phyloP scores from a whole-genome alignment of 2,113 vertebrate genomes.

The Murina feae region DNA sequence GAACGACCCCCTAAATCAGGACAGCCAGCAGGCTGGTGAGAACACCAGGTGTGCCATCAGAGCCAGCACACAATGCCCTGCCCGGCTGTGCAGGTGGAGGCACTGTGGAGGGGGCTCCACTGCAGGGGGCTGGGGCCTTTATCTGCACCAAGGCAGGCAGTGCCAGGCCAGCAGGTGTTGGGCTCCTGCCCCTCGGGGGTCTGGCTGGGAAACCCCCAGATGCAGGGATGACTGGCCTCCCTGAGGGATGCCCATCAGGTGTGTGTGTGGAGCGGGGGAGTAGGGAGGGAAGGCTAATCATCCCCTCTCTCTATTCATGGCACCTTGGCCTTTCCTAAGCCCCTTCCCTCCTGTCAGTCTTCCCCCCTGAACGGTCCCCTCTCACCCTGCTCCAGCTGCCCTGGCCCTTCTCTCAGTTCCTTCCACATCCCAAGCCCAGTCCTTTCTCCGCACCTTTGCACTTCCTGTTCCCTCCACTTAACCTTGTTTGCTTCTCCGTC shows the following conservation, averaged over 20 bases:
- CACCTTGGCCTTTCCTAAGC: not conserved
- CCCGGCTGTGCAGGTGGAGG: constrained; percentile 33
- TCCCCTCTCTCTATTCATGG: not conserved
- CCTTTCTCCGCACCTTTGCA: not conserved
- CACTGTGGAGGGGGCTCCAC: not conserved
- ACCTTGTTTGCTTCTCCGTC: not conserved
- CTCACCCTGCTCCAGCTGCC: not conserved
- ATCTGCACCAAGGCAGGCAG: not conserved
- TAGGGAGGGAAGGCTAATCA: not conserved
- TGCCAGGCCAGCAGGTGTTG: constrained; percentile 66
- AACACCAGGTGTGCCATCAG: constrained; percentile 51
- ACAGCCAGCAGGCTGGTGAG: constrained; percentile 37
- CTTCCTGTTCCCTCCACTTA: not conserved
- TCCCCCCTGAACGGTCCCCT: not conserved
- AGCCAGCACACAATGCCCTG: constrained; percentile 40
- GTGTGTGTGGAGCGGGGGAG: no score
- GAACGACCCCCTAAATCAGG: constrained; percentile 67
- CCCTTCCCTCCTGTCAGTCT: not conserved
- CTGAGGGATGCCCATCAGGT: not conserved
- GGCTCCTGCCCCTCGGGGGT: not conserved
- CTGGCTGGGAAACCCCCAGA: constrained; percentile 57
- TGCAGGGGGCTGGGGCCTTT: not conserved
- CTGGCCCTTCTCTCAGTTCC: not conserved
- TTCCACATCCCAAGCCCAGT: not conserved
- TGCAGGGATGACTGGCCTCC: not conserved